Conservation (phyloP, 2,113 vertebrate genomes). For the Lophochroa leadbeateri region DNA sequence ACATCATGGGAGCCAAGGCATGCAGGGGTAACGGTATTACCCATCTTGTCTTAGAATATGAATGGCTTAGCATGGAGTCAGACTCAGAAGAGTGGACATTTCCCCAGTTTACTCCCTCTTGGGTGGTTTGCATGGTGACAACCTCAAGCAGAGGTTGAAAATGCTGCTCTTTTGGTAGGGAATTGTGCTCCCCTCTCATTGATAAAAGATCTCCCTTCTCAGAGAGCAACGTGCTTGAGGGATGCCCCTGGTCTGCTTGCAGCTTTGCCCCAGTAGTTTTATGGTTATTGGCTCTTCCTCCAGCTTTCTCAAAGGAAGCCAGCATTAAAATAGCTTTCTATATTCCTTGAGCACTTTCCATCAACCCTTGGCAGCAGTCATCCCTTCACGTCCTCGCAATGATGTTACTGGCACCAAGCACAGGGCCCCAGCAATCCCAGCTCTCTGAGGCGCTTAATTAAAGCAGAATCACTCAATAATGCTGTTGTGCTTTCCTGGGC, state of each 20-base stretch:
- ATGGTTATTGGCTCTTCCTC: slow-evolving; percentile 7
- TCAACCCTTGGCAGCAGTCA: slow-evolving; percentile 39
- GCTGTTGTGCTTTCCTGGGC: slow-evolving; percentile 43
- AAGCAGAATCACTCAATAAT: slow-evolving; percentile 48
- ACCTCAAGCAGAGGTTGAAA: not conserved
- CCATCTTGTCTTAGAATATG: not conserved
- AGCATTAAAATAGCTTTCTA: slow-evolving; percentile 41
- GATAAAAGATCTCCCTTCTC: not conserved
- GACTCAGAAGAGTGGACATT: not conserved
- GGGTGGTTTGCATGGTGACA: not conserved
- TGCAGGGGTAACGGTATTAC: not conserved
- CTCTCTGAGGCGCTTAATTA: slow-evolving; percentile 58
- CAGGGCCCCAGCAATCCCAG: not conserved
- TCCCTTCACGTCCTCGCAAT: not conserved
- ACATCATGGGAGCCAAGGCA: not conserved
- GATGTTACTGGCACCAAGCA: slow-evolving; percentile 3
- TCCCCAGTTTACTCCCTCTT: not conserved
- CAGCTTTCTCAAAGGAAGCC: slow-evolving; percentile 37
- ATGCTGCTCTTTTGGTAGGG: not conserved
- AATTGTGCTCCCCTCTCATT: not conserved
- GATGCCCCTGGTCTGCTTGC: not conserved
- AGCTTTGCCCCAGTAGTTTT: slow-evolving; percentile 42
- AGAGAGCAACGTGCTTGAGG: not conserved
- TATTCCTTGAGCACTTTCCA: slow-evolving; percentile 40
- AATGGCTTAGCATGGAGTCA: not conserved